Evolutionary conservation across 2,888 invertebrate genomes (phyloP).

Genomic region (Tromatobia lineatoria): DNA sequence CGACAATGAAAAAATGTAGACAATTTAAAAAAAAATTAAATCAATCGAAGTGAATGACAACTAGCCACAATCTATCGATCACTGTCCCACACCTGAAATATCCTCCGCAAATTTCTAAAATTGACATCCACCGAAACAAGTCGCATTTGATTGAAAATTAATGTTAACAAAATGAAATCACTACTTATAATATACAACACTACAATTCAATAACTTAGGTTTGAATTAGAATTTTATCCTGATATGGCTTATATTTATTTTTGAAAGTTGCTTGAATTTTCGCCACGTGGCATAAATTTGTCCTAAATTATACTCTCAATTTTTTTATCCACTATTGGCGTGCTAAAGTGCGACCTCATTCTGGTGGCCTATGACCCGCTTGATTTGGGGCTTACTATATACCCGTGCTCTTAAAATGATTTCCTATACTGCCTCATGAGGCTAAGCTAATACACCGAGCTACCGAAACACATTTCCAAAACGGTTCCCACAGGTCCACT

Average conservation of each 20-base stretch:
- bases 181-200: too few relatives aligned
- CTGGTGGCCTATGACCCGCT: not conserved
- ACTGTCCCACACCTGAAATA: too few relatives aligned
- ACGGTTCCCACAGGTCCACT: conserved; percentile 84
- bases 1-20: too few relatives aligned
- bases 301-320: not conserved
- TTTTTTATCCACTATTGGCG: conserved; percentile 1
- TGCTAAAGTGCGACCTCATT: not conserved
- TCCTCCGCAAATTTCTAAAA: too few relatives aligned
- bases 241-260: not conserved
- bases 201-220: too few relatives aligned
- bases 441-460: conserved; percentile 15
- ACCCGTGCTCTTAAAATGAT: conserved; percentile 5
- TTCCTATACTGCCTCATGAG: conserved; percentile 10
- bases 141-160: too few relatives aligned
- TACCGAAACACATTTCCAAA: conserved; percentile 46
- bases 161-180: too few relatives aligned
- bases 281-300: conserved; percentile 19
- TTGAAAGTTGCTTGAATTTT: not conserved
- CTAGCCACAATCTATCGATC: too few relatives aligned
- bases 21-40: too few relatives aligned
- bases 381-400: not conserved
- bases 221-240: not conserved
- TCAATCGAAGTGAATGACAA: too few relatives aligned
- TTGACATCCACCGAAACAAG: too few relatives aligned